phyloP scores from a whole-genome alignment of 2,888 invertebrate species.

The Caenorhabditis plicata region DNA sequence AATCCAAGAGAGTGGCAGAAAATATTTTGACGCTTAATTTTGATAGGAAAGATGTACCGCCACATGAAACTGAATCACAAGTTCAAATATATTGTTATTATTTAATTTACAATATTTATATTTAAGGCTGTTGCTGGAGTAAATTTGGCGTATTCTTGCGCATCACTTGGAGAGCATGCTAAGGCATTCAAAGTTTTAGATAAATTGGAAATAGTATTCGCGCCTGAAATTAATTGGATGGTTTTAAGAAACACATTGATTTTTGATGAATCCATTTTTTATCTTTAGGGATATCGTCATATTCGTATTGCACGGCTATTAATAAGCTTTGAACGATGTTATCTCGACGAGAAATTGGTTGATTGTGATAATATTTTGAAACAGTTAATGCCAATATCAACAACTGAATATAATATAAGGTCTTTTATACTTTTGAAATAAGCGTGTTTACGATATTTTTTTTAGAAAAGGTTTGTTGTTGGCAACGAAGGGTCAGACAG shows the following conservation, averaged over 20 bases:
- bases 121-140: constrained; percentile 25
- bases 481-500: constrained; percentile 1
- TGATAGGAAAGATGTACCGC: not conserved
- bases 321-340: constrained; percentile 21
- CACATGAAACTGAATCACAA: constrained; percentile 29
- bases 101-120: not conserved
- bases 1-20: not conserved
- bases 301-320: constrained; percentile 9
- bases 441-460: constrained; percentile 8
- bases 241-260: not conserved
- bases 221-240: constrained; percentile 18
- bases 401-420: constrained; percentile 17
- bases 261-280: not conserved
- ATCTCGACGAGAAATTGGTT: constrained; percentile 9
- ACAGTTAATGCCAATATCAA: constrained; percentile 2
- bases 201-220: constrained; percentile 2
- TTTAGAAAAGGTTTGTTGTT: constrained; percentile 8
- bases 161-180: constrained; percentile 13
- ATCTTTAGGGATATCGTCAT: constrained; percentile 20
- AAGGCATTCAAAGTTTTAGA: constrained; percentile 6
- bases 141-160: constrained; percentile 20
- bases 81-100: too few species aligned
- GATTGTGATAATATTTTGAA: constrained; percentile 7
- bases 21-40: constrained; percentile 3
- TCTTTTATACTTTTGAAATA: constrained; percentile 1